Conservation (phyloP, 2,888 invertebrate species). For the Sylvicola fuscatus region DNA sequence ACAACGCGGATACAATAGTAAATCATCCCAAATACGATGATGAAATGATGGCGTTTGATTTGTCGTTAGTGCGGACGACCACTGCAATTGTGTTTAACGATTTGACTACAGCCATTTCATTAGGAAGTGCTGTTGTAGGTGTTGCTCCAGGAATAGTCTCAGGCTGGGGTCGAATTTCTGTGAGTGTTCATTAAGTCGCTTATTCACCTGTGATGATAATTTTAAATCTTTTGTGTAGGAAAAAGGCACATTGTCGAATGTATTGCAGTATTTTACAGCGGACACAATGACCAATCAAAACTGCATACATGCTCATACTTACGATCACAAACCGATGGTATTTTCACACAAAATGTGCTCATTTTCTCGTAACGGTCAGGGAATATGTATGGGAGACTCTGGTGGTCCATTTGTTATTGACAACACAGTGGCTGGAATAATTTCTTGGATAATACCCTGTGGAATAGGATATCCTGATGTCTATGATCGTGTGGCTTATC, state of each 20-base stretch:
- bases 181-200: background rate
- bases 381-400: conserved; percentile 1
- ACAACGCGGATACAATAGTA: conserved; percentile 2
- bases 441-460: conserved; percentile 14
- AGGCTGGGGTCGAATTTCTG: conserved; percentile 6
- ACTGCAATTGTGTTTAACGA: conserved; percentile 2
- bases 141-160: background rate
- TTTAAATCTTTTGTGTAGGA: no score
- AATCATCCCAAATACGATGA: conserved; percentile 5
- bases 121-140: conserved; percentile 2
- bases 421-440: conserved; percentile 9
- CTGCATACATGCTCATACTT: background rate
- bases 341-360: background rate
- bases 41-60: conserved; percentile 5
- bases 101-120: conserved; percentile 1
- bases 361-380: background rate
- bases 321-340: background rate
- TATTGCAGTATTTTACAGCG: background rate
- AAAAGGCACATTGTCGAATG: background rate
- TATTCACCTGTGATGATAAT: background rate
- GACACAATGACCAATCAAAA: background rate
- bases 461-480: conserved; percentile 13
- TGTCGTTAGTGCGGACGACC: conserved; percentile 4
- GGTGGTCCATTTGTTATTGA: background rate
- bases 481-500: conserved; percentile 11